These are phyloP conservation scores for Phaethornis superciliosus DNA, from an alignment of 2,113 vertebrate genomes.

Conservation along the genomic window DNA sequence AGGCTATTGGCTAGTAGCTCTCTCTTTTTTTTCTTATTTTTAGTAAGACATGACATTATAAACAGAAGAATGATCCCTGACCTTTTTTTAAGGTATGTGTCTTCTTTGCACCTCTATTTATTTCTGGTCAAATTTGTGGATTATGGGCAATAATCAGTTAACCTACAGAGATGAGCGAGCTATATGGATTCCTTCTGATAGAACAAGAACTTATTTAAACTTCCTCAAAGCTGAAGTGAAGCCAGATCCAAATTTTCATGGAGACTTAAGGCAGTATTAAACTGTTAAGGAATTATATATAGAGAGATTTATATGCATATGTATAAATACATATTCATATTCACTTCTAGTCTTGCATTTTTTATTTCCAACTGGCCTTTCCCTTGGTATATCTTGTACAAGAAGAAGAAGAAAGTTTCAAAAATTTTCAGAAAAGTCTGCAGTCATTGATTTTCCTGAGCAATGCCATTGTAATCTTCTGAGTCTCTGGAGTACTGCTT, in stretches of 20 bases:
- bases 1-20: neutral
- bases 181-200: neutral
- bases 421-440: slow-evolving; percentile 1
- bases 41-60: neutral
- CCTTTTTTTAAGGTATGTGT: neutral
- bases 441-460: neutral
- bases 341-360: neutral
- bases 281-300: slow-evolving; percentile 26
- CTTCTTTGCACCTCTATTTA: neutral
- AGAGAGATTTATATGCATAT: neutral
- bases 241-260: neutral
- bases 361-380: slow-evolving; percentile 19
- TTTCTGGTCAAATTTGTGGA: neutral
- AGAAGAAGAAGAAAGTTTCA: neutral
- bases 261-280: neutral
- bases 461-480: neutral
- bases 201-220: neutral
- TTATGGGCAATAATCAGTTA: neutral
- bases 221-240: neutral
- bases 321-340: slow-evolving; percentile 24
- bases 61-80: neutral
- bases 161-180: neutral
- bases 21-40: neutral
- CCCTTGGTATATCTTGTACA: neutral
- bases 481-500: neutral